These are phyloP conservation scores for Pachymerium ferrugineum DNA, from an alignment of 2,888 invertebrate genomes.

Conservation along the genomic window DNA sequence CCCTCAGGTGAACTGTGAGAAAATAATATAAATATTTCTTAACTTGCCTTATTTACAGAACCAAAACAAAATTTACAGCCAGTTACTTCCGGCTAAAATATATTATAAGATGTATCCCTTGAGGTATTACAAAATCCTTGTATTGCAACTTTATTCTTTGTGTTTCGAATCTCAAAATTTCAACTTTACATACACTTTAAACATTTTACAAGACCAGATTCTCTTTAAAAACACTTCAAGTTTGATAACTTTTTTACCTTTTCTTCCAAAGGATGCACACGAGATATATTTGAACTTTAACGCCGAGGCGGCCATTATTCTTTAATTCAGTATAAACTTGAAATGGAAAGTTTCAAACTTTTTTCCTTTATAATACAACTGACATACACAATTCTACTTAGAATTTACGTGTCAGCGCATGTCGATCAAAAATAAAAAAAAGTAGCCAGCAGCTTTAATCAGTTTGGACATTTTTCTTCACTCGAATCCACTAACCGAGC, in stretches of 20 bases:
- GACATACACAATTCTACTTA: neutral
- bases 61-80: too few species aligned
- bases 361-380: neutral
- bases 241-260: too few species aligned
- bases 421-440: neutral
- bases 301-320: too few species aligned
- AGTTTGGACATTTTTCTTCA: neutral
- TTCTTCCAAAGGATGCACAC: neutral
- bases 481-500: neutral
- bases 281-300: neutral
- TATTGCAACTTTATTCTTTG: too few species aligned
- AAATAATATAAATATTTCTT: conserved; percentile 14
- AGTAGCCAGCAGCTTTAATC: neutral
- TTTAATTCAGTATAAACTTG: too few species aligned
- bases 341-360: too few species aligned
- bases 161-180: too few species aligned
- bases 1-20: neutral
- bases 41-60: neutral
- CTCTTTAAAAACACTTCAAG: neutral
- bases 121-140: too few species aligned
- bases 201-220: too few species aligned
- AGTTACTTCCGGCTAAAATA: too few species aligned
- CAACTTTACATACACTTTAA: too few species aligned
- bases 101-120: too few species aligned
- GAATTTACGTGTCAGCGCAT: neutral